Conservation (phyloP, 2,797 vertebrate species). For the Brachyalestes nurse region DNA sequence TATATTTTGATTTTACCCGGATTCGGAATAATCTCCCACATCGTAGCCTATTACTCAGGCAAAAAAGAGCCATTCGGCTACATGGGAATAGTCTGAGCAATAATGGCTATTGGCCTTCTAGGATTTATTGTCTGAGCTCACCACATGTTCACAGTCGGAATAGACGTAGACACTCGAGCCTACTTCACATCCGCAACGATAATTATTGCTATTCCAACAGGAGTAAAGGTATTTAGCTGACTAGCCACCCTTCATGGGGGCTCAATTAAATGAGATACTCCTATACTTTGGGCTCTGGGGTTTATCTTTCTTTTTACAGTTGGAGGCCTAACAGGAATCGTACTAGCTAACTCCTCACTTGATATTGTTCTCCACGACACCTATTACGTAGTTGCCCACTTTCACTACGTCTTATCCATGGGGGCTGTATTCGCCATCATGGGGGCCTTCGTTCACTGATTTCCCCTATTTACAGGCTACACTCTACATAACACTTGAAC, state of each 20-base stretch:
- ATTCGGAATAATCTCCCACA: slow-evolving; percentile 42
- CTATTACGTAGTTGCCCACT: slow-evolving; percentile 62
- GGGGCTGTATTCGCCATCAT: slow-evolving; percentile 52
- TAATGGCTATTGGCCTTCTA: slow-evolving; percentile 38
- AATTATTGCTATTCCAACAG: slow-evolving; percentile 62
- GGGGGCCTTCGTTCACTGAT: slow-evolving; percentile 49
- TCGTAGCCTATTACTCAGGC: slow-evolving; percentile 39
- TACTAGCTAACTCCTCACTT: slow-evolving; percentile 52
- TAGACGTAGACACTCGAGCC: slow-evolving; percentile 56
- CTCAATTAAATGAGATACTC: slow-evolving; percentile 53
- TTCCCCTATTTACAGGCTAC: slow-evolving; percentile 61
- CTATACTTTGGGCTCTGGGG: slow-evolving; percentile 31
- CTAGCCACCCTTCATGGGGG: slow-evolving; percentile 55
- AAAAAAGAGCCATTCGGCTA: slow-evolving; percentile 69
- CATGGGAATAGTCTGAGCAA: slow-evolving; percentile 53
- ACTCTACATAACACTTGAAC: slow-evolving; percentile 57
- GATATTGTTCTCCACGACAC: slow-evolving; percentile 63
- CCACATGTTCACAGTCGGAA: slow-evolving; percentile 58
- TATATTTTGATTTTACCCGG: slow-evolving; percentile 3
- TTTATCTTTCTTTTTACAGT: slow-evolving; percentile 67
- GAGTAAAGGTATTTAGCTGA: slow-evolving; percentile 70
- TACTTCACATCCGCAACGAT: slow-evolving; percentile 69
- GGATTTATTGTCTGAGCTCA: slow-evolving; percentile 68
- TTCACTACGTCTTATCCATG: slow-evolving; percentile 58
- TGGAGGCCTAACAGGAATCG: not conserved